Evolutionary conservation across 2,888 invertebrate species (phyloP).

Genomic region (Ctena decussata): DNA sequence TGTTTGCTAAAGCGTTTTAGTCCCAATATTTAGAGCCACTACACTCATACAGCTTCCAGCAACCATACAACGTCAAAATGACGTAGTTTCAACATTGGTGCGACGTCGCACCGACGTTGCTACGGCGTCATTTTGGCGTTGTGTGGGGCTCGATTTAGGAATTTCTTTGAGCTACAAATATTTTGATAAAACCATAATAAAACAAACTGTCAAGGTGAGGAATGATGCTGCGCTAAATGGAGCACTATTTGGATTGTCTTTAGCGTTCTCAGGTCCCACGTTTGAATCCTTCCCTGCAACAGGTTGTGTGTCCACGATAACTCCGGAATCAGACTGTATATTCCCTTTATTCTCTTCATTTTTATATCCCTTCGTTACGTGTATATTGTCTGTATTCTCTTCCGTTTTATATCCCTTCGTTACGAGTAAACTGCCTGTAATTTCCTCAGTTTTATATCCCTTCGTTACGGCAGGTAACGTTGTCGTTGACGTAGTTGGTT

Average conservation of each 20-base stretch:
- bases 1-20: too few relatives aligned
- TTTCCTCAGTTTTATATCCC: too few relatives aligned
- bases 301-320: neutral
- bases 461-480: neutral
- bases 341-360: neutral
- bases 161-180: neutral
- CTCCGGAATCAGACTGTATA: neutral
- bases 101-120: too few relatives aligned
- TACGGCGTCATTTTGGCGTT: too few relatives aligned
- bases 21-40: too few relatives aligned
- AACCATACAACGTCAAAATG: too few relatives aligned
- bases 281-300: neutral
- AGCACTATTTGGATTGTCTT: neutral
- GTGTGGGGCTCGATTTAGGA: too few relatives aligned
- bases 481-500: neutral
- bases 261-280: neutral
- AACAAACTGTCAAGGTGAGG: neutral
- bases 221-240: neutral
- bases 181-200: neutral
- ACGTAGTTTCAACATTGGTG: too few relatives aligned
- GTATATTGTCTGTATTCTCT: neutral
- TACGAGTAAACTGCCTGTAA: too few relatives aligned
- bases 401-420: neutral
- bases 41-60: too few relatives aligned
- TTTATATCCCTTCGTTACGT: too few relatives aligned